phyloP scores from a whole-genome alignment of 1,140 invertebrate genomes.

The Euborellia annulipes region DNA sequence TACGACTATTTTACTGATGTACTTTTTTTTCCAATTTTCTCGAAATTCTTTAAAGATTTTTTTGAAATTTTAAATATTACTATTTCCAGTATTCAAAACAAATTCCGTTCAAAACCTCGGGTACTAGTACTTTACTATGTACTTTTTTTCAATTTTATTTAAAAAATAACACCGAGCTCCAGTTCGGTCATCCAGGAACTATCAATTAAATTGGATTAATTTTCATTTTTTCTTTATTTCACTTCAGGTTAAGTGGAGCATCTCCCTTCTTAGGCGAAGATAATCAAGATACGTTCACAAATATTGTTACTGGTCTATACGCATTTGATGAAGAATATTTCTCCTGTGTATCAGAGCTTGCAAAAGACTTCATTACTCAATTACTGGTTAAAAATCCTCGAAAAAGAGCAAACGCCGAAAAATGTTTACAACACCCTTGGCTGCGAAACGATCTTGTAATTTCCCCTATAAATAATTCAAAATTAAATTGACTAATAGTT shows the following conservation, averaged over 20 bases:
- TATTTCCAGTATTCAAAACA: too few relatives aligned
- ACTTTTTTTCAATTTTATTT: too few relatives aligned
- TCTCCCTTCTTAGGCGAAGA: conserved; percentile 50
- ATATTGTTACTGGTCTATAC: conserved; percentile 45
- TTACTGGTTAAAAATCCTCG: conserved; percentile 40
- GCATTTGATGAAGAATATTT: conserved; percentile 51
- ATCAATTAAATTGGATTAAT: too few relatives aligned
- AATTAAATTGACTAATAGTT: conserved; percentile 16
- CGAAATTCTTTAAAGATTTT: too few relatives aligned
- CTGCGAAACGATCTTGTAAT: conserved; percentile 31
- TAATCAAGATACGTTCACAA: conserved; percentile 46
- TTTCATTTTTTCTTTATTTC: too few relatives aligned
- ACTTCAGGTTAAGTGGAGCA: conserved; percentile 39
- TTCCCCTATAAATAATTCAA: conserved; percentile 27
- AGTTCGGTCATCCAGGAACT: too few relatives aligned
- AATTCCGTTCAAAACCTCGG: too few relatives aligned
- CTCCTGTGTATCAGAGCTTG: conserved; percentile 34
- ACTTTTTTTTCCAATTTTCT: too few relatives aligned
- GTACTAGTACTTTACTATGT: too few relatives aligned
- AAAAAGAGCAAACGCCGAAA: conserved; percentile 39
- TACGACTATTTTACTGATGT: too few relatives aligned
- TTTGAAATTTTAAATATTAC: too few relatives aligned
- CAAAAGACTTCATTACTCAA: conserved; percentile 41
- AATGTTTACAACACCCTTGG: conserved; percentile 49
- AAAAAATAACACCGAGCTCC: too few relatives aligned